A percentile compares a stretch with the other conserved stretches of the same genome.
These are phyloP conservation scores for Anoura caudifer DNA, from an alignment of 2,113 vertebrate genomes.

Conservation along the genomic window DNA sequence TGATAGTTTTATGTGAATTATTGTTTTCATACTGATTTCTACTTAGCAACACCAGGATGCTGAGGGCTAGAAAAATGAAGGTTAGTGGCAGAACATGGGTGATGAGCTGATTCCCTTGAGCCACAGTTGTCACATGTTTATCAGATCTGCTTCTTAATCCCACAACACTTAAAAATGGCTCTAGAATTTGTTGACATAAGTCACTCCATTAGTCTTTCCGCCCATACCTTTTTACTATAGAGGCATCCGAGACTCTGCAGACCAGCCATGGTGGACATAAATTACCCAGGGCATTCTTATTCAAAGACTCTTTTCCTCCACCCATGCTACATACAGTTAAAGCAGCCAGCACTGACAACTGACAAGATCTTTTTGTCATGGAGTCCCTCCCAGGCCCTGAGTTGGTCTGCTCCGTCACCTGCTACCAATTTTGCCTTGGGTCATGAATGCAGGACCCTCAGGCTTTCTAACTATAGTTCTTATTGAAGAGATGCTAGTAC, in stretches of 20 bases:
- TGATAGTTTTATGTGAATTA: not conserved
- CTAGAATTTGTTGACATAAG: not conserved
- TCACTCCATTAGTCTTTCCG: not conserved
- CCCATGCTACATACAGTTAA: not conserved
- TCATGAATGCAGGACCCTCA: not conserved
- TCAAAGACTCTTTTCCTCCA: not conserved
- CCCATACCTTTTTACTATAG: not conserved
- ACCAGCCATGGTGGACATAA: not conserved
- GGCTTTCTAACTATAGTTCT: not conserved
- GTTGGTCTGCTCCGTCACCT: not conserved
- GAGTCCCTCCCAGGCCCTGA: not conserved
- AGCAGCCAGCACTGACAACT: not conserved
- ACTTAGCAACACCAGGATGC: not conserved
- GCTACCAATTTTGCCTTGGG: not conserved
- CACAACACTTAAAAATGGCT: not conserved
- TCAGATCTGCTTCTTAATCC: not conserved
- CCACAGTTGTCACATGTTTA: not conserved
- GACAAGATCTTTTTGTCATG: not conserved
- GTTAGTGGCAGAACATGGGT: not conserved
- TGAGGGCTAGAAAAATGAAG: not conserved
- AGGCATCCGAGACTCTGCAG: not conserved
- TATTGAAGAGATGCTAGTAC: not conserved
- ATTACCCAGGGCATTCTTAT: not conserved
- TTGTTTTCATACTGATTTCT: not conserved
- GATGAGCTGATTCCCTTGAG: not conserved